phyloP scores from a whole-genome alignment of 2,888 invertebrate species.

The Pristionchus entomophagus region DNA sequence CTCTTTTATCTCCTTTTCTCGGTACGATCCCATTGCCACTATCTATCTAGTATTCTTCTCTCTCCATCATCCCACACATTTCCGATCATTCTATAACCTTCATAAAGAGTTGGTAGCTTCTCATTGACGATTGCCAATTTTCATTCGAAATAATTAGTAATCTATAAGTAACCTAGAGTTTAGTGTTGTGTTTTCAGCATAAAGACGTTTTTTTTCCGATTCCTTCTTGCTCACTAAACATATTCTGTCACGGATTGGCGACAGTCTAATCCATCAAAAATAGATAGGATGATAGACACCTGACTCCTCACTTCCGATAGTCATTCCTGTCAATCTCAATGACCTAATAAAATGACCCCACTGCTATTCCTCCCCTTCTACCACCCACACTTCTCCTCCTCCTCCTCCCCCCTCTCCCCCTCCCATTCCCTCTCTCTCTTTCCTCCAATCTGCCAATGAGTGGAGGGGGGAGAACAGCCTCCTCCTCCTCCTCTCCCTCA shows the following conservation, averaged over 20 bases:
- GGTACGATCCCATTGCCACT: not conserved
- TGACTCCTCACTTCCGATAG: not conserved
- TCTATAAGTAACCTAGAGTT: no score
- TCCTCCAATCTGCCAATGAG: constrained; percentile 28
- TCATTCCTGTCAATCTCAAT: not conserved
- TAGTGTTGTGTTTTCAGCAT: no score
- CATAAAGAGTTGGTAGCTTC: not conserved
- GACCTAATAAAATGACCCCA: constrained; percentile 1
- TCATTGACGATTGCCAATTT: not conserved
- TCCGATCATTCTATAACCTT: constrained; percentile 11
- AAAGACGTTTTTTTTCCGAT: no score
- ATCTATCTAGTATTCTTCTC: not conserved
- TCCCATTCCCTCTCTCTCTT: not conserved
- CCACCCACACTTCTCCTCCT: not conserved
- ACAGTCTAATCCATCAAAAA: no score
- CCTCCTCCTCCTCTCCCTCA: not conserved
- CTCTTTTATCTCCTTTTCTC: constrained; percentile 11
- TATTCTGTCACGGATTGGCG: no score
- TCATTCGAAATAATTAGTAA: no score
- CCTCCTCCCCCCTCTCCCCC: not conserved
- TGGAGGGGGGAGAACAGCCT: not conserved
- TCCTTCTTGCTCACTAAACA: no score
- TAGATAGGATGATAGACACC: no score
- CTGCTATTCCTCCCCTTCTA: not conserved
- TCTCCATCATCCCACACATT: constrained; percentile 1